Percentiles rank a stretch among this genome's conserved stretches.
Evolutionary conservation across 2,113 vertebrate genomes (phyloP).

Genomic region (Channa argus): DNA sequence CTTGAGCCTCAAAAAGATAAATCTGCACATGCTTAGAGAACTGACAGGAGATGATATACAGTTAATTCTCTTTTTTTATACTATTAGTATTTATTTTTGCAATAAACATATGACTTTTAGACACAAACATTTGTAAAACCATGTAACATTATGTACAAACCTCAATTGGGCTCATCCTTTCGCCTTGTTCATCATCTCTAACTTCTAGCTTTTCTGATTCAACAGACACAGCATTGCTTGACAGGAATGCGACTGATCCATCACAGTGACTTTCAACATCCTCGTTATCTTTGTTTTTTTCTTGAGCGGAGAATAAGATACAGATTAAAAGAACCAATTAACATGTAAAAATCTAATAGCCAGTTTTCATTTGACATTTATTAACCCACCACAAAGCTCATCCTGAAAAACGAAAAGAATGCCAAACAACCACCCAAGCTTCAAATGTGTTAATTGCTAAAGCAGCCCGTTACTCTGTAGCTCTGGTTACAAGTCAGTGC

Average conservation of each 20-base stretch:
- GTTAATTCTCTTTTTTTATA: slow-evolving; percentile 20
- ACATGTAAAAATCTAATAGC: neutral
- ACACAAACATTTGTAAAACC: neutral
- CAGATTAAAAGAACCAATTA: neutral
- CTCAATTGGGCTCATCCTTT: slow-evolving; percentile 73
- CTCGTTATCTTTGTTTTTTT: slow-evolving; percentile 86
- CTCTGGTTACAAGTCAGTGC: neutral
- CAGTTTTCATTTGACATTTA: neutral
- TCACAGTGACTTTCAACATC: slow-evolving; percentile 83
- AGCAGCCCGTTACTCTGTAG: no score
- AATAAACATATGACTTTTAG: neutral
- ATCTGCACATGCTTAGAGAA: neutral
- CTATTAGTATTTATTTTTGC: neutral
- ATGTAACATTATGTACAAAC: slow-evolving; percentile 56
- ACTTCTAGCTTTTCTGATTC: slow-evolving; percentile 83
- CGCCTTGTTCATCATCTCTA: slow-evolving; percentile 68
- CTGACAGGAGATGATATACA: slow-evolving; percentile 43
- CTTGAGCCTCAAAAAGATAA: neutral
- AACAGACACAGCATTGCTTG: slow-evolving; percentile 67
- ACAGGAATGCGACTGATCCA: slow-evolving; percentile 72
- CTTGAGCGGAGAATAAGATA: slow-evolving; percentile 51
- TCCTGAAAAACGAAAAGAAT: neutral
- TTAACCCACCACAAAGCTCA: neutral
- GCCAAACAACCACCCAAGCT: neutral
- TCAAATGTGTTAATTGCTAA: neutral